Base-by-base conservation (phyloP, 53 echinoderm and acorn worm species). In the Apostichopus leukothele region DNA sequence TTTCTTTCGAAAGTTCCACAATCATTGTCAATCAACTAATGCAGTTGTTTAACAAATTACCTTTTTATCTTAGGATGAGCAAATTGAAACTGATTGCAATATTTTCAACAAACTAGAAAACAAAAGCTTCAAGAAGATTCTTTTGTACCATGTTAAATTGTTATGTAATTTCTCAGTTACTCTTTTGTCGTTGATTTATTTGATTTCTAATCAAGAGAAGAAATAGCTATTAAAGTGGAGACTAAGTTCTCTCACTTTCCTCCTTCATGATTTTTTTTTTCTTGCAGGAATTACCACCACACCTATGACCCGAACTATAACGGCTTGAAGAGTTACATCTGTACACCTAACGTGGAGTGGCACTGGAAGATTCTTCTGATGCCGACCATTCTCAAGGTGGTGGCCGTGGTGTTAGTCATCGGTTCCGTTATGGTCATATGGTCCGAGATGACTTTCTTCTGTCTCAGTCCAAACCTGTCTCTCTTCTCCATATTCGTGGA, bases 361-460 rank as follows among this genome's bases (percentile, higher is more conserved):
- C 96, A 99, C 50, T 99, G 96, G 99, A 93, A 89, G 9, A 88
- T 99, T 60, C 94, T 94, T 88, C 73, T 96, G 67, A 93, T 93
- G 88, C 99, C 99, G 5, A 67, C 88, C 13, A 88, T 90, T 83
- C 92, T 94, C 11, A 99, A 96, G 86, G 93, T 92, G 8, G 55
- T 96, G 9, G 76, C 99, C 0, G 85, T 94, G 16, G 53, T 99
- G 57, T 86, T 96, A 23, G 92, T 88, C 9, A 79, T 93, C 39
- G 96, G 96, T 90, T 94, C 99, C 23, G 89, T 99, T 73, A 91
- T 93, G 88, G 99, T 99, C 73, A 94, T 99, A 51, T 99, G 99
- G 99, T 99, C 94, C 0, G 99, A 99, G 90, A 96, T 99, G 93
- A 99, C 99, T 51, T 99, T 99, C 90, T 99, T 99, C 89, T 96